Base-by-base conservation (phyloP, 1,140 invertebrate genomes). In the Coboldia fuscipes region DNA sequence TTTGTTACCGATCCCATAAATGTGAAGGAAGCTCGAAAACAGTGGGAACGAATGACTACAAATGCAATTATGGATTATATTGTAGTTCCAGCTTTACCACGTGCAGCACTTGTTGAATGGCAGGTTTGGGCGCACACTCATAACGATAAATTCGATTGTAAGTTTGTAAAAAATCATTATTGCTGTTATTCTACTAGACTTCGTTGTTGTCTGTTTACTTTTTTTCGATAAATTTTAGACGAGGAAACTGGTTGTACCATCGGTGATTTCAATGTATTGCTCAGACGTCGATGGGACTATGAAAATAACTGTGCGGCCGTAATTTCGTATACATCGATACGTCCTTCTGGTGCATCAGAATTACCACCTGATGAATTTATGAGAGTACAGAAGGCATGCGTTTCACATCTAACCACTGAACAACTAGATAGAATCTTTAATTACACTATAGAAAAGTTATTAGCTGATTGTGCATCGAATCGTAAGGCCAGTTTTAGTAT, bases 21-120 rank as follows among this genome's bases (percentile, higher is more conserved):
- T 42, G 75, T 80, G 44, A 63, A 63, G 23, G 72, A 72, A 45
- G 80, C 76, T 10, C 62, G 75, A 28, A 67, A 71, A 24, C 71
- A 81, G 50, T 81, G 80, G 70, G 79, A 84, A 53, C 71, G 74
- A 36, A 65, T 70, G 33, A 81, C 79, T n/a, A 81, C 81, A 35
- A 84, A 82, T 60, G 75, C 78, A 28, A 80, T 84, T 41, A 72
- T 86, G 39, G 74, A 85, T 60, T 85, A 78, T 59, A 72, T 86
- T 30, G 77, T 89, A 26, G 74, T 90, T 39, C 65, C 74, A 12
- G 66, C 62, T 35, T 58, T 93, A 42, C 86, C 88, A 1, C 66
- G 74, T 19, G 65, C 60, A 48, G 83, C 82, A n/a, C 60, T 73
- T 12, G 72, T 92, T 21, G 85, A 92, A 58, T 93, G 85, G 85